Conservation (phyloP, 2,113 vertebrate genomes). For the Clarias batrachus region DNA sequence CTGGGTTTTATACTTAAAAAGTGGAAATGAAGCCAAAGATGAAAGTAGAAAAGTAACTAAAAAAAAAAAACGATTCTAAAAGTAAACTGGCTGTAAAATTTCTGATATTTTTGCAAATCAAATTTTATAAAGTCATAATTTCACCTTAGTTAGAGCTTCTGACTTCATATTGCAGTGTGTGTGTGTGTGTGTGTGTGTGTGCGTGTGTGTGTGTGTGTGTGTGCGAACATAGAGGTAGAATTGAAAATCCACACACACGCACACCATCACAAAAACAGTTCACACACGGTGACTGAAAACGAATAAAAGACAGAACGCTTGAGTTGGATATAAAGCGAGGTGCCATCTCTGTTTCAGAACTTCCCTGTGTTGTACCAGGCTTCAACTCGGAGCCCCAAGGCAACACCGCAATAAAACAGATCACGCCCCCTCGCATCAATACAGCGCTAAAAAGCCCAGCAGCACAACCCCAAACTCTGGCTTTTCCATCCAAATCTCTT, state of each 20-base stretch:
- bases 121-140: neutral
- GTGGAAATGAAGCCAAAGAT: slow-evolving; percentile 27
- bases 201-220: neutral
- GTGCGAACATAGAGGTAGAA: slow-evolving; percentile 3
- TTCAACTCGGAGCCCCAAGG: slow-evolving; percentile 29
- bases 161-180: slow-evolving; percentile 2
- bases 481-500: neutral
- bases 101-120: neutral
- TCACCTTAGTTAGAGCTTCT: neutral
- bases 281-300: slow-evolving; percentile 20
- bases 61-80: slow-evolving; percentile 4
- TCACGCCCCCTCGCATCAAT: slow-evolving; percentile 33
- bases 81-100: slow-evolving; percentile 13
- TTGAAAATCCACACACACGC: slow-evolving; percentile 28
- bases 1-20: neutral
- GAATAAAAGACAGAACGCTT: slow-evolving; percentile 51
- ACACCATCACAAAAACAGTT: neutral
- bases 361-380: slow-evolving; percentile 1
- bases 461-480: slow-evolving; percentile 16
- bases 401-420: slow-evolving; percentile 21
- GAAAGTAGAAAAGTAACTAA: slow-evolving; percentile 28
- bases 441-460: slow-evolving; percentile 34
- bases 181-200: neutral
- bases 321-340: slow-evolving; percentile 21
- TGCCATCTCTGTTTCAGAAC: slow-evolving; percentile 9